phyloP scores from a whole-genome alignment of 2,888 invertebrate genomes.

The Trimorus sp. region DNA sequence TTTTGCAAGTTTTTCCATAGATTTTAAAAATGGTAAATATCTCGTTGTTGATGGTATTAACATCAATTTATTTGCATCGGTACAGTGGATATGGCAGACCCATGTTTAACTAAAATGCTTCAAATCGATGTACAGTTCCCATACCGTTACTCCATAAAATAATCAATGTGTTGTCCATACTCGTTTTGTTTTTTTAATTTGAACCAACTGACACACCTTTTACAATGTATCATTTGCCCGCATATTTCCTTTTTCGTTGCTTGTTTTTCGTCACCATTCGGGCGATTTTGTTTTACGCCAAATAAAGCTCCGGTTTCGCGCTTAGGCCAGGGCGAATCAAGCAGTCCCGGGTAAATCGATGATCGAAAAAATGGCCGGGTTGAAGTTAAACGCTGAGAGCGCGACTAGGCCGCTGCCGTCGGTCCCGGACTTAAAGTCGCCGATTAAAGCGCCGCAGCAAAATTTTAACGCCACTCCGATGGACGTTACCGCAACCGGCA shows the following conservation, averaged over 20 bases:
- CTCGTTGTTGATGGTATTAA: too few relatives aligned
- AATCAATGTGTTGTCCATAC: neutral
- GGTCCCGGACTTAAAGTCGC: slow-evolving; percentile 71
- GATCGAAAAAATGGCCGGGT: slow-evolving; percentile 75
- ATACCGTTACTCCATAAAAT: slow-evolving; percentile 47
- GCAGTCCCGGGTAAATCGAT: slow-evolving; percentile 73
- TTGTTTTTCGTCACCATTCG: neutral
- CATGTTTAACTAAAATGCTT: neutral
- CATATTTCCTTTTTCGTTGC: too few relatives aligned
- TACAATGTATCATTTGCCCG: too few relatives aligned
- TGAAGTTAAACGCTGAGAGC: slow-evolving; percentile 73
- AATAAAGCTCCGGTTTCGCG: slow-evolving; percentile 75
- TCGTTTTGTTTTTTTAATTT: slow-evolving; percentile 1
- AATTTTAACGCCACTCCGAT: slow-evolving; percentile 65
- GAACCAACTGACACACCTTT: too few relatives aligned
- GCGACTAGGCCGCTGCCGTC: slow-evolving; percentile 74
- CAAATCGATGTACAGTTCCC: slow-evolving; percentile 36
- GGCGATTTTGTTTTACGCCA: slow-evolving; percentile 8
- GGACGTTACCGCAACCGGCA: slow-evolving; percentile 69
- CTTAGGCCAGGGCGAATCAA: slow-evolving; percentile 76
- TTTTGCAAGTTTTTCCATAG: too few relatives aligned
- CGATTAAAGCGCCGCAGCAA: slow-evolving; percentile 59
- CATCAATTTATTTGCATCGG: too few relatives aligned
- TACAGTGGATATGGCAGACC: slow-evolving; percentile 66
- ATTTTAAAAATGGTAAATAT: too few relatives aligned